Evolutionary conservation across 92 coral and sea anemone genomes (phyloP).

Genomic region (Epizoanthus fatuus): DNA sequence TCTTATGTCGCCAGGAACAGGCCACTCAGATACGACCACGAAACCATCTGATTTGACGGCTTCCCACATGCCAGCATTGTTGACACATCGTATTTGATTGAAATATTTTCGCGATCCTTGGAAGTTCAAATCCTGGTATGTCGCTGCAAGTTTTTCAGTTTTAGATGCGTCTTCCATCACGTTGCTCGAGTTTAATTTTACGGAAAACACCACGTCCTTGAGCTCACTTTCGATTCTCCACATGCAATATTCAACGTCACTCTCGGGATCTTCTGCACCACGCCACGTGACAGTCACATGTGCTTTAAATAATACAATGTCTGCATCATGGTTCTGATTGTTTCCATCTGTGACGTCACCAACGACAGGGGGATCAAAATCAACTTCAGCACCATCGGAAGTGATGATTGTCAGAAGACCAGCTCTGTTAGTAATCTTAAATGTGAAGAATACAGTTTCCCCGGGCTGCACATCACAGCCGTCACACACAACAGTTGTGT

Average conservation of each 20-base stretch:
- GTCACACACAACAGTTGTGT: constrained; percentile 71
- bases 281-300: constrained; percentile 78
- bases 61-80: constrained; percentile 63
- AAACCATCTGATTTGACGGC: constrained; percentile 85
- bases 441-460: constrained; percentile 69
- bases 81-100: constrained; percentile 76
- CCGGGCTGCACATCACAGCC: constrained; percentile 68
- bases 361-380: constrained; percentile 77
- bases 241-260: constrained; percentile 69
- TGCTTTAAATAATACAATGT: constrained; percentile 69
- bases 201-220: constrained; percentile 40
- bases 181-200: constrained; percentile 23
- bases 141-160: constrained; percentile 39
- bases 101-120: constrained; percentile 50
- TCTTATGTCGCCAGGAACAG: constrained; percentile 66
- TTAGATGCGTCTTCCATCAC: constrained; percentile 46
- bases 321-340: constrained; percentile 66
- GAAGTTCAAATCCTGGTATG: constrained; percentile 52
- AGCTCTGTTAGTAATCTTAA: constrained; percentile 83
- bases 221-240: constrained; percentile 70
- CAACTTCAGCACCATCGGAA: constrained; percentile 88
- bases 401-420: constrained; percentile 68
- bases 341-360: constrained; percentile 84
- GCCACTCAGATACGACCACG: constrained; percentile 83
- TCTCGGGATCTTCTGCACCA: constrained; percentile 83